Conservation (phyloP, 1,140 invertebrate genomes). For the Halesus radiatus region DNA sequence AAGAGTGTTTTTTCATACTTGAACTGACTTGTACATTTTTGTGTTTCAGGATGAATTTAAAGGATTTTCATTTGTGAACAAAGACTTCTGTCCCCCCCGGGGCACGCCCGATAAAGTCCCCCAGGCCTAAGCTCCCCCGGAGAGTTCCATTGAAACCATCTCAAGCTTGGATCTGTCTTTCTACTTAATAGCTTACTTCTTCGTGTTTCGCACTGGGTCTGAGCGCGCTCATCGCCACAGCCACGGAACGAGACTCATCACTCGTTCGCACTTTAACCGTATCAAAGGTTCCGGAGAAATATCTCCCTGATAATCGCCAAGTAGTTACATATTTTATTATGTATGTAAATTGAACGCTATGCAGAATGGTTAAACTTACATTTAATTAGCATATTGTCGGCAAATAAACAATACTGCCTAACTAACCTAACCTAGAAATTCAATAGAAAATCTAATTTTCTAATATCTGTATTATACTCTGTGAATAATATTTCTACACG, state of each 20-base stretch:
- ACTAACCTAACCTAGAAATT: too few species aligned
- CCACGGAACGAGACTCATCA: background rate
- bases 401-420: too few species aligned
- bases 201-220: slow-evolving; percentile 12
- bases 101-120: slow-evolving; percentile 64
- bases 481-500: too few species aligned
- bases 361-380: too few species aligned
- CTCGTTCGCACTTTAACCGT: background rate
- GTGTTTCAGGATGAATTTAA: slow-evolving; percentile 92
- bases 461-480: too few species aligned
- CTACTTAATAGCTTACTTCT: slow-evolving; percentile 14
- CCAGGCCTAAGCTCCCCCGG: slow-evolving; percentile 58
- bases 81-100: slow-evolving; percentile 86
- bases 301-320: too few species aligned
- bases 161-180: slow-evolving; percentile 21
- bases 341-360: too few species aligned
- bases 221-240: background rate
- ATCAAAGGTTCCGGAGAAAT: too few species aligned
- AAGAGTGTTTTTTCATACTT: too few species aligned
- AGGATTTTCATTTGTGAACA: slow-evolving; percentile 97
- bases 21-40: background rate
- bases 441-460: too few species aligned
- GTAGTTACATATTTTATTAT: too few species aligned
- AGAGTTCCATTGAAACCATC: slow-evolving; percentile 9
- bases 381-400: too few species aligned